phyloP scores from a whole-genome alignment of 1,140 invertebrate genomes.

The Littorina saxatilis region DNA sequence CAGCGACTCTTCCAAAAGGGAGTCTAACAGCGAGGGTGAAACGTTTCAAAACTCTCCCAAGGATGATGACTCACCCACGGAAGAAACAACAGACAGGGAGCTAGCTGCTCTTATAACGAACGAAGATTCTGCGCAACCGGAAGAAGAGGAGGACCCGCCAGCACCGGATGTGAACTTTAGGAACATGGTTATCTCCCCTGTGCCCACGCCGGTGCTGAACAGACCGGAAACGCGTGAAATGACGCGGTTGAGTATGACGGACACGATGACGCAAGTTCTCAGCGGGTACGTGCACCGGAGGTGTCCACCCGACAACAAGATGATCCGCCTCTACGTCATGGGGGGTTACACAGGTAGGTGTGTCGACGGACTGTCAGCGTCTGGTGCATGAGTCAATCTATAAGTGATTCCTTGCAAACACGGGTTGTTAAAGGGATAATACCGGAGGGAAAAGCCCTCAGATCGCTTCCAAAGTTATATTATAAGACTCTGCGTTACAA shows the following conservation, averaged over 20 bases:
- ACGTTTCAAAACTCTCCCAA: neutral
- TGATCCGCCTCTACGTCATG: slow-evolving; percentile 63
- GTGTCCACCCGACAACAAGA: slow-evolving; percentile 56
- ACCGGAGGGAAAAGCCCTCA: too few relatives aligned
- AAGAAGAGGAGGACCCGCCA: neutral
- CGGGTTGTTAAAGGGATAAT: too few relatives aligned
- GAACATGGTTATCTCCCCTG: slow-evolving; percentile 28
- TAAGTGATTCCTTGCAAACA: too few relatives aligned
- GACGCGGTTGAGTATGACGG: slow-evolving; percentile 46
- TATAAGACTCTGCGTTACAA: too few relatives aligned
- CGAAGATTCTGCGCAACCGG: neutral
- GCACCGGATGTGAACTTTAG: slow-evolving; percentile 51
- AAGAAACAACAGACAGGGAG: neutral
- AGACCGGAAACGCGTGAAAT: slow-evolving; percentile 65
- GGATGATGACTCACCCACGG: neutral
- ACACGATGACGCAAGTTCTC: slow-evolving; percentile 57
- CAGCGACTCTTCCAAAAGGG: neutral
- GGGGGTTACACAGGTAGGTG: slow-evolving; percentile 63
- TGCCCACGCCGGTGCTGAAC: slow-evolving; percentile 17
- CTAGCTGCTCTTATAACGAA: neutral
- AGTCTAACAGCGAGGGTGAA: neutral
- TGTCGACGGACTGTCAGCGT: too few relatives aligned
- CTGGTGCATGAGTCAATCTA: too few relatives aligned
- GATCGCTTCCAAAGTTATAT: too few relatives aligned
- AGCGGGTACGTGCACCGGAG: slow-evolving; percentile 61